phyloP scores from a whole-genome alignment of 1,140 invertebrate species.

The Oreohelix idahoensis region DNA sequence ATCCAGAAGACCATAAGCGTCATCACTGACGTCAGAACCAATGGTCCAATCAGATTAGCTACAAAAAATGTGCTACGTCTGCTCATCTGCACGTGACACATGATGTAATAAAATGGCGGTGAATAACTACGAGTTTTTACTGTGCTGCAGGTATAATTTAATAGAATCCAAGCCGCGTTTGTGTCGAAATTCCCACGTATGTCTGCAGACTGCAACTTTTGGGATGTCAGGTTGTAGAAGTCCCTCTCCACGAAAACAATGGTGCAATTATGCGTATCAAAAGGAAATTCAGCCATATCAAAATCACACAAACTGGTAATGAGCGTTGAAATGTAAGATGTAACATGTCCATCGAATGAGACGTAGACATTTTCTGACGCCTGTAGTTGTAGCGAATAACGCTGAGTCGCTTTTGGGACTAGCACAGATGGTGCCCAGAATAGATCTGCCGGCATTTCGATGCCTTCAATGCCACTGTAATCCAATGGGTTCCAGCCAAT shows the following conservation, averaged over 20 bases:
- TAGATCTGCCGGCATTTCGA: conserved; percentile 73
- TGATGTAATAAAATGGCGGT: conserved; percentile 77
- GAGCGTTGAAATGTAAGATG: conserved; percentile 48
- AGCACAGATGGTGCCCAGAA: conserved; percentile 76
- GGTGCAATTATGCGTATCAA: conserved; percentile 2
- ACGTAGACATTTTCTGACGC: not conserved
- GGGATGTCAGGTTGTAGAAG: not conserved
- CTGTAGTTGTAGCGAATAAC: not conserved
- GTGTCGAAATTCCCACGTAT: not conserved
- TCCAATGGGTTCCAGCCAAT: conserved; percentile 73
- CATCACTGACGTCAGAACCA: conserved; percentile 75
- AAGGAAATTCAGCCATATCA: conserved; percentile 44
- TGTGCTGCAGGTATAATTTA: conserved; percentile 45
- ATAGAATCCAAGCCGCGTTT: conserved; percentile 15
- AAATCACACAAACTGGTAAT: conserved; percentile 38
- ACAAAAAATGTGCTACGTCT: conserved; percentile 91
- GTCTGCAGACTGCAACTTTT: not conserved
- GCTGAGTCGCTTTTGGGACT: conserved; percentile 70
- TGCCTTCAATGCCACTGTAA: conserved; percentile 69
- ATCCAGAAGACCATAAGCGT: conserved; percentile 76
- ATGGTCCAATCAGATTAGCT: conserved; percentile 76
- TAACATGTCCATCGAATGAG: conserved; percentile 39
- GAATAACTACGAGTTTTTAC: conserved; percentile 78
- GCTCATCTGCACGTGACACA: conserved; percentile 81
- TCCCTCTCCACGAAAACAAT: not conserved